Evolutionary conservation across 2,797 vertebrate species (phyloP), one percentile per base, ranked within the genome.

Genomic region (Echeneis naucrates): DNA sequence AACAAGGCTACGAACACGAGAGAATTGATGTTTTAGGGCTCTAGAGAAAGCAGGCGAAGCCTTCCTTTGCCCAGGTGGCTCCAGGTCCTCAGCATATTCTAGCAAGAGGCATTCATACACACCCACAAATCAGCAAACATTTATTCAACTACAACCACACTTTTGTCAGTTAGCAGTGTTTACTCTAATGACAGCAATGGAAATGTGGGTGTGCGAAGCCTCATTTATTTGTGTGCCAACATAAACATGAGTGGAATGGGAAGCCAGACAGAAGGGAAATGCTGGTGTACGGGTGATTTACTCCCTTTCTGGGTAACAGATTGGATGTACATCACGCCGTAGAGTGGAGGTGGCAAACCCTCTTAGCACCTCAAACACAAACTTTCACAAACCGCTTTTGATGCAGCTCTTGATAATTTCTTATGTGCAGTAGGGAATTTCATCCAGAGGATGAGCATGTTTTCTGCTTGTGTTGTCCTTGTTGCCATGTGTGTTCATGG

Each of bases 291-390:
- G 78, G 68, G 58, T 89, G 77, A 91, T 89, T 88, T 84, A 59
- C 85, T 88, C 74, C 77, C 78, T 65, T 77, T 88, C 70, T 71
- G 65, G 81, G 80, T 74, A 83, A 82, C 88, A 86, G 78, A 74
- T 86, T 83, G 75, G 75, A 63, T 78, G 77, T 85, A 80, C 81
- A 72, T 83, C 48, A 9, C 75, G 84, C 72, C 57, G 16, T 10
- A 0, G 63, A 77, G 44, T 54, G 65, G 62, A 89, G 68, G 87
- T 89, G 84, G 59, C 61, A 62, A 80, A 88, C 80, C 78, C 86
- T 82, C 77, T 86, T 75, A 38, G 69, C 66, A 26, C 75, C 62
- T 81, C 45, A 42, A 66, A 75, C 57, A 69, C 65, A 79, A 87
- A 88, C 60, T 82, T 84, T 73, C 75, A 69, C 81, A 86, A 67